Base-by-base conservation (phyloP, 2,113 vertebrate species). In the Lophotis ruficrista region DNA sequence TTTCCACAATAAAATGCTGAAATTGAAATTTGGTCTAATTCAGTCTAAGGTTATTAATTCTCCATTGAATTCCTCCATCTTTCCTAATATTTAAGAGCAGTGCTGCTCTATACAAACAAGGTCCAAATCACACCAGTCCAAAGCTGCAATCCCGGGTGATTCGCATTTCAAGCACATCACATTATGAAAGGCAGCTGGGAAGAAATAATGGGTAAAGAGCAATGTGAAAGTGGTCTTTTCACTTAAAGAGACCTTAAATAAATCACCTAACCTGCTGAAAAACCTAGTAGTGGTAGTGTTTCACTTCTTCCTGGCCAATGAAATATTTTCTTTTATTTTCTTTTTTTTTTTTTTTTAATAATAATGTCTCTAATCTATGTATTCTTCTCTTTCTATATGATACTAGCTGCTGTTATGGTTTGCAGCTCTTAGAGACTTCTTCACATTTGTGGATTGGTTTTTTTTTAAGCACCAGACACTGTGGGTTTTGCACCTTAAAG, bases 1-100 rank as follows among this genome's bases (percentile, higher is more conserved):
- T 69, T 89, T 76, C 64, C 73, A 87, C 89, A 94, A 91, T 65
- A 70, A 95, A 84, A 93, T 41, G 60, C 27, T 84, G 77, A 89
- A 73, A 73, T 6, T 64, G n/a, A 77, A 64, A 53, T 78, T 91
- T 71, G 58, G 30, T 73, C 30, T 73, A 30, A 57, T 53, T 91
- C 9, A 48, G 10, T 43, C 64, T 73, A 54, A 81, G 35, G 33
- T 65, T 81, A 64, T 65, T 73, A 53, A 43, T 89, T 77, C 62
- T 89, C 33, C 68, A 19, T 9, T 89, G 41, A 77, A 38, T 80
- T 56, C 15, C 45, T 77, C 33, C 45, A 47, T 65, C 77, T 48
- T 72, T 37, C 18, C 25, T 51, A 15, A 31, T 54, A 43, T 17
- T 71, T 28, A 64, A 50, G 62, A 86, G 2, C 61, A 64, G 53